These are phyloP conservation scores for Stichodactyla helianthus DNA, from an alignment of 64 coral and sea anemone genomes.

Conservation along the genomic window DNA sequence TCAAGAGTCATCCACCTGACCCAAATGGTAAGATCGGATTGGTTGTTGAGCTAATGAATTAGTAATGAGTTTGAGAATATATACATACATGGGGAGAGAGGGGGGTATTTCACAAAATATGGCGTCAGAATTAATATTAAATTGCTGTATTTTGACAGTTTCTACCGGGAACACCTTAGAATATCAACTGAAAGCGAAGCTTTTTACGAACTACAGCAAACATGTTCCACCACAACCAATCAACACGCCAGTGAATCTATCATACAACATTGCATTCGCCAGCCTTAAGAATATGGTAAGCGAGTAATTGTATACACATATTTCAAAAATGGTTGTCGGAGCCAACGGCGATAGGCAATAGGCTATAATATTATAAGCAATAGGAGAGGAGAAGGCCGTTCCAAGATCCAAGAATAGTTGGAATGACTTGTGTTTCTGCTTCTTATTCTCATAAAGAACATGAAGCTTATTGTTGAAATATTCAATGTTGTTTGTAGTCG, in stretches of 20 bases:
- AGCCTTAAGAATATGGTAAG: conserved; percentile 58
- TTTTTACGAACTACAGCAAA: conserved; percentile 45
- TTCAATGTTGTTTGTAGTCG: too few species aligned
- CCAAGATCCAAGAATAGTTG: too few species aligned
- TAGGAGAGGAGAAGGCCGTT: too few species aligned
- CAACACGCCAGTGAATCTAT: conserved; percentile 14
- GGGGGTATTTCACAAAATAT: background rate
- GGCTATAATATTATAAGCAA: too few species aligned
- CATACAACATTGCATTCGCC: conserved; percentile 32
- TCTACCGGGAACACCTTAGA: background rate
- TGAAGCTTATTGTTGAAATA: too few species aligned
- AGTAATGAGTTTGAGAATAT: background rate
- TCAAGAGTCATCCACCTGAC: too few species aligned
- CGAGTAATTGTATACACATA: background rate
- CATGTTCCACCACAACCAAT: conserved; percentile 1
- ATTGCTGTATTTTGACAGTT: background rate
- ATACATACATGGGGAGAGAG: background rate
- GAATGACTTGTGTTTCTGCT: too few species aligned
- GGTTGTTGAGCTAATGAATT: too few species aligned
- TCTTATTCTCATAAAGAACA: too few species aligned
- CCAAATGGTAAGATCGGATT: too few species aligned
- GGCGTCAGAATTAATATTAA: background rate
- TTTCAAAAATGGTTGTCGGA: too few species aligned
- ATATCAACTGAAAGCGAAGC: background rate
- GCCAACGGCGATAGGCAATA: too few species aligned